These are phyloP conservation scores for Syrphus vitripennis DNA, from an alignment of 2,888 invertebrate species.

Conservation along the genomic window DNA sequence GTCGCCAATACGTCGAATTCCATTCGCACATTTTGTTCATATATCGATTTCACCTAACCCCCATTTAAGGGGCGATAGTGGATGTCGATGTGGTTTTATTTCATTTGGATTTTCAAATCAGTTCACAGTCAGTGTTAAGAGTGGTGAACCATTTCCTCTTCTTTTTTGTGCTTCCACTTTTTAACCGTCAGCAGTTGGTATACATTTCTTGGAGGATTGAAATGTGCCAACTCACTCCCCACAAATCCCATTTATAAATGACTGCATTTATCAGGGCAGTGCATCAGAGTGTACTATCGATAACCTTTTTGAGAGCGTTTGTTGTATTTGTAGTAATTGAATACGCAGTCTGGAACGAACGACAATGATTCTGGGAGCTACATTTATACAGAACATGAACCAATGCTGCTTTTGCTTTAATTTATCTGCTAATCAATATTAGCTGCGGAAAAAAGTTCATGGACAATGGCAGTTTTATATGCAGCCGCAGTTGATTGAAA, in stretches of 20 bases:
- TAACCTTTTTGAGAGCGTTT: constrained; percentile 62
- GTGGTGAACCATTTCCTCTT: constrained; percentile 9
- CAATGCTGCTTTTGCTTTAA: neutral
- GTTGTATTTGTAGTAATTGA: constrained; percentile 35
- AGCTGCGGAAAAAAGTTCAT: constrained; percentile 30
- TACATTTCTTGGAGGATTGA: neutral
- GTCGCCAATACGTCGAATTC: constrained; percentile 19
- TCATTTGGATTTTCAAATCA: constrained; percentile 1
- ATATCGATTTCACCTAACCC: constrained; percentile 28
- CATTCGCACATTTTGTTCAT: neutral
- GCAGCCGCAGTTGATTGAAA: constrained; percentile 16
- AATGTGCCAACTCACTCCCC: constrained; percentile 3
- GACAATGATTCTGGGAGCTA: constrained; percentile 1
- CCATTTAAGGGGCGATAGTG: constrained; percentile 1
- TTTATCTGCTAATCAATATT: constrained; percentile 56
- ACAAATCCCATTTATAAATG: constrained; percentile 29
- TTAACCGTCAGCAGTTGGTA: neutral
- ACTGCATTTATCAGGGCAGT: constrained; percentile 40
- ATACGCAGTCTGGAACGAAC: constrained; percentile 26
- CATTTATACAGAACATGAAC: neutral
- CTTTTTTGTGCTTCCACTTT: neutral
- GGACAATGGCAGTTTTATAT: constrained; percentile 36
- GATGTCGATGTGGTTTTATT: neutral
- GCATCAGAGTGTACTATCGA: constrained; percentile 51
- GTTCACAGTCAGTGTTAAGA: neutral